A percentile compares a stretch with the other conserved stretches of the same genome.
Conservation (phyloP, 2,888 invertebrate genomes). For the Coronaproctus castanopsis region DNA sequence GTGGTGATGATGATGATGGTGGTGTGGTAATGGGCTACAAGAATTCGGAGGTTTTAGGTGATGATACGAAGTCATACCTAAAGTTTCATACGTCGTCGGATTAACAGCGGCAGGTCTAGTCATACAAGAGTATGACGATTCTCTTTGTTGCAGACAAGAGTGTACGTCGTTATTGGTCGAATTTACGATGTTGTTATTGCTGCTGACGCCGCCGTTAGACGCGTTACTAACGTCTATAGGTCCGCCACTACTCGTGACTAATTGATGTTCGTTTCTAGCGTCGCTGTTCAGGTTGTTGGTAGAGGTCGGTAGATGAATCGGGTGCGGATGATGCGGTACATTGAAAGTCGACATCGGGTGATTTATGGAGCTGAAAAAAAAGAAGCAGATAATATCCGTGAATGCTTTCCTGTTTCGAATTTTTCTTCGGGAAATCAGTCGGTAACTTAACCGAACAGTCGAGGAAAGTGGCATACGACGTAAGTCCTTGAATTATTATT, state of each 20-base stretch:
- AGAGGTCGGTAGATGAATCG: too few relatives aligned
- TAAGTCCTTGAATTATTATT: too few relatives aligned
- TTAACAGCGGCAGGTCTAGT: conserved; percentile 18
- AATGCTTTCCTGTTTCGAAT: too few relatives aligned
- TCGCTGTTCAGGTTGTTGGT: too few relatives aligned
- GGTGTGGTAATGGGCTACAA: conserved; percentile 46
- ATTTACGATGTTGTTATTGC: neutral
- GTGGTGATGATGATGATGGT: conserved; percentile 24
- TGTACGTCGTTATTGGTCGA: too few relatives aligned
- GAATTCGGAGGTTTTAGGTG: conserved; percentile 30
- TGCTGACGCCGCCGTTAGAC: neutral
- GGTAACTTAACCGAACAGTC: neutral
- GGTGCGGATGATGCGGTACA: too few relatives aligned
- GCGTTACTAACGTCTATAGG: neutral
- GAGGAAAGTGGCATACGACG: neutral
- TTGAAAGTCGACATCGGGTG: conserved; percentile 11
- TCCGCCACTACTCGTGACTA: too few relatives aligned
- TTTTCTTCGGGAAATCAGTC: neutral
- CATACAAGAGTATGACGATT: conserved; percentile 31
- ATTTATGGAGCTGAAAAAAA: conserved; percentile 11
- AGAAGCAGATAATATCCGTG: too few relatives aligned
- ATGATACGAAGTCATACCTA: conserved; percentile 26
- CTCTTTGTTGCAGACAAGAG: conserved; percentile 29
- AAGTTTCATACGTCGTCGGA: conserved; percentile 30
- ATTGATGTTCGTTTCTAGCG: neutral